These are phyloP conservation scores for Trachelus troglodyta DNA, from an alignment of 2,888 invertebrate genomes.

Conservation along the genomic window DNA sequence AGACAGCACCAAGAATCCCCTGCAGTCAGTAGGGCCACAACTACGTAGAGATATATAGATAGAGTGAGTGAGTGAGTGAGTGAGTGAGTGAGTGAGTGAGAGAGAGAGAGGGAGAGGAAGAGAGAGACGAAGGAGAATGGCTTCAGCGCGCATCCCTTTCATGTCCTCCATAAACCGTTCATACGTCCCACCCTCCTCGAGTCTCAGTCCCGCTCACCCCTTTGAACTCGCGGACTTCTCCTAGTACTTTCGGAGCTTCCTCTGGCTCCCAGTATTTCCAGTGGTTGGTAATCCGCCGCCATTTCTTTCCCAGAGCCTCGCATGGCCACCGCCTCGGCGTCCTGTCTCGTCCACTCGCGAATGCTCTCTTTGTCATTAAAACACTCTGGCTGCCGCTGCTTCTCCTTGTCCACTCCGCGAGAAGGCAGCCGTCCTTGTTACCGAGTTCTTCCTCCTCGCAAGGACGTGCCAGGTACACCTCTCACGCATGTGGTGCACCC, in stretches of 20 bases:
- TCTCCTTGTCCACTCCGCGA: no score
- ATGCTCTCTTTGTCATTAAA: slow-evolving; percentile 18
- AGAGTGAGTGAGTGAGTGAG: slow-evolving; percentile 29
- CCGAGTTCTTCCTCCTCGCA: no score
- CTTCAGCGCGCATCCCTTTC: slow-evolving; percentile 50
- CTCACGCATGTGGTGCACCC: no score
- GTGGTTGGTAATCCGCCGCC: neutral
- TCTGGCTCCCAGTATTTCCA: slow-evolving; percentile 15
- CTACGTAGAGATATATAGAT: slow-evolving; percentile 17
- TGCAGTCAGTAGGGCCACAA: neutral
- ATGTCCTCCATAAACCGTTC: slow-evolving; percentile 42
- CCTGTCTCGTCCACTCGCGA: slow-evolving; percentile 12
- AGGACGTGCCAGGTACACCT: no score
- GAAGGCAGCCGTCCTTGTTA: no score
- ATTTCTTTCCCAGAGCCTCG: slow-evolving; percentile 3
- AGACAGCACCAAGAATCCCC: neutral
- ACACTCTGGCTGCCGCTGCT: neutral
- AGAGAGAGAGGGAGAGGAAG: slow-evolving; percentile 27
- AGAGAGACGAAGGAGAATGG: slow-evolving; percentile 48
- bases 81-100: slow-evolving; percentile 30
- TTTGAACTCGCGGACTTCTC: neutral
- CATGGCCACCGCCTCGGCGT: slow-evolving; percentile 2
- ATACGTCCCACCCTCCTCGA: slow-evolving; percentile 16
- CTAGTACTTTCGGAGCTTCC: neutral
- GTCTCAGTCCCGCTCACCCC: slow-evolving; percentile 16